These are phyloP conservation scores for Eilema caniola DNA, from an alignment of 2,888 invertebrate genomes.

Conservation along the genomic window DNA sequence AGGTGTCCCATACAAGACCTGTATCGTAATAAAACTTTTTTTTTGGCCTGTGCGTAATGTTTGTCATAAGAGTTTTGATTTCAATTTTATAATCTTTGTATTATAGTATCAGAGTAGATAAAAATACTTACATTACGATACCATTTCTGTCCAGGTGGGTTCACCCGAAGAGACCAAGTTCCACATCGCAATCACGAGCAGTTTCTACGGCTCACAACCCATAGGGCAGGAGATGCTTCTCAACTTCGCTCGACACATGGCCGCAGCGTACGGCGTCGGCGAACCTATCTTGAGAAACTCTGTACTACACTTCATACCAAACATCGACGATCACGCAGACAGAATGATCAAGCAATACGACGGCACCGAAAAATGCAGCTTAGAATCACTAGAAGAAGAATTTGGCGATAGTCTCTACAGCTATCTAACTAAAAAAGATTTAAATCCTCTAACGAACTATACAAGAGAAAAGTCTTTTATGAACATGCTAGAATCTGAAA, in stretches of 20 bases:
- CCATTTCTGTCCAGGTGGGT: constrained; percentile 86
- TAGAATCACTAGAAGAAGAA: constrained; percentile 82
- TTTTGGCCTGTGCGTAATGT: no score
- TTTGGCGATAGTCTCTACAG: constrained; percentile 89
- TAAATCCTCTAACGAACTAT: constrained; percentile 76
- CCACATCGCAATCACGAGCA: constrained; percentile 94
- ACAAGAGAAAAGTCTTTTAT: constrained; percentile 88
- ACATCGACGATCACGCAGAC: constrained; percentile 70
- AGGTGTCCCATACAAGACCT: no score
- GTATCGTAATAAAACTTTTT: no score
- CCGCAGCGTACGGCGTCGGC: constrained; percentile 90
- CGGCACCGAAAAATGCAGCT: constrained; percentile 69
- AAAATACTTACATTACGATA: background rate
- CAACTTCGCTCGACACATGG: constrained; percentile 93
- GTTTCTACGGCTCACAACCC: constrained; percentile 93
- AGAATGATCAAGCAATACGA: constrained; percentile 69
- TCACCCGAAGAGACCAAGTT: constrained; percentile 93
- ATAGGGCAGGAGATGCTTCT: constrained; percentile 94
- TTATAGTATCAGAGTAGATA: no score
- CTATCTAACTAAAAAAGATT: constrained; percentile 73
- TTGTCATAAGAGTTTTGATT: no score
- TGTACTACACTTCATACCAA: constrained; percentile 93
- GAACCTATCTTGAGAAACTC: constrained; percentile 91
- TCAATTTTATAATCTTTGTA: no score
- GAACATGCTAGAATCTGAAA: constrained; percentile 88